Conservation (phyloP, 2,797 vertebrate genomes). For the Sebastes dallii region DNA sequence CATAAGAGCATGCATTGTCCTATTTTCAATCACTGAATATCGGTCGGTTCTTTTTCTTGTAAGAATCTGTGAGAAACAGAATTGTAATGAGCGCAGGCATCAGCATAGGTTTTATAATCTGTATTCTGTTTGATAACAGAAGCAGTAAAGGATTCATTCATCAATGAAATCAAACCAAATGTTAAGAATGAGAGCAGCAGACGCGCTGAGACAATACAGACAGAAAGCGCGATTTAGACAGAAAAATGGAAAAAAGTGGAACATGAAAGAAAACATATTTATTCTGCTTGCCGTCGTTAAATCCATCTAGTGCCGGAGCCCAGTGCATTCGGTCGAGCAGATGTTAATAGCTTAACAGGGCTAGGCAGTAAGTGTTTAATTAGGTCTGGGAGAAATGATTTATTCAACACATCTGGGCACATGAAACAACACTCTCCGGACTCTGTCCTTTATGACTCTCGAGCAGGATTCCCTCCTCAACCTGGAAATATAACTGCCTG, state of each 20-base stretch:
- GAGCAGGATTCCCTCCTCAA: slow-evolving; percentile 15
- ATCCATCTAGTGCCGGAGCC: slow-evolving; percentile 42
- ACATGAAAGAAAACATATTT: slow-evolving; percentile 39
- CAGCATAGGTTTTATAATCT: not conserved
- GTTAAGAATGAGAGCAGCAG: slow-evolving; percentile 24
- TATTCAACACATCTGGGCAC: slow-evolving; percentile 76
- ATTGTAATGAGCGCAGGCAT: not conserved
- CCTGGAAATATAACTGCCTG: slow-evolving; percentile 20
- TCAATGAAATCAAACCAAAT: slow-evolving; percentile 27
- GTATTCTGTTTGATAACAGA: slow-evolving; percentile 21
- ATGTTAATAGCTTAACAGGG: slow-evolving; percentile 75
- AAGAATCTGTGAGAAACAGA: slow-evolving; percentile 4
- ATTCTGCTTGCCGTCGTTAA: slow-evolving; percentile 44
- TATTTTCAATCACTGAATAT: not conserved
- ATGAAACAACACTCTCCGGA: slow-evolving; percentile 65
- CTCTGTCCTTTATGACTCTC: slow-evolving; percentile 50
- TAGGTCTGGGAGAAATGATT: slow-evolving; percentile 70
- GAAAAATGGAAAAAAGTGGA: slow-evolving; percentile 14
- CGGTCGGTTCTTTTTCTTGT: not conserved
- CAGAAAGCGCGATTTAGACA: not conserved
- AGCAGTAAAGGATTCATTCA: slow-evolving; percentile 1
- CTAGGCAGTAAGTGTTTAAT: slow-evolving; percentile 76
- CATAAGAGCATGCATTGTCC: not conserved
- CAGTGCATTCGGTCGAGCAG: slow-evolving; percentile 68
- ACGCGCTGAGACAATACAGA: slow-evolving; percentile 14